Base-by-base conservation (phyloP, 2,888 invertebrate species). In the Aradus depressus region DNA sequence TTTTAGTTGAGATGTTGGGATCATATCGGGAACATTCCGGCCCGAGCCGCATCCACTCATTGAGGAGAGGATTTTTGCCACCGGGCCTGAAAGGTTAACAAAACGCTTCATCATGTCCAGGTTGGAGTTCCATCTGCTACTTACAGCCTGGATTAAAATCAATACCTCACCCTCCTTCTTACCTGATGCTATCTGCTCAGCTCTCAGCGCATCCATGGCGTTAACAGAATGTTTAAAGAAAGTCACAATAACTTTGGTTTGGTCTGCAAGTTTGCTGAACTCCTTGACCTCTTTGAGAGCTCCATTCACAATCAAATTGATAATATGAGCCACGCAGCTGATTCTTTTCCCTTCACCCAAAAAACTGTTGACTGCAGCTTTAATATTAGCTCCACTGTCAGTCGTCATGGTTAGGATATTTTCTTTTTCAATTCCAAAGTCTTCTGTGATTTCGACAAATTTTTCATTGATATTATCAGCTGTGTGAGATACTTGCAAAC, bases 151-250 rank as follows among this genome's bases (percentile, higher is more conserved):
- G 37, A 47, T 47, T 19, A 47, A 25, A 22, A 8, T 22, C 35
- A 47, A 37, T 5, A 47, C 47, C 14, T 47, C 37, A 47, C 47
- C 47, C 47, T 47, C 47, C 47, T 47, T 37, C 47, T 37, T 47
- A 23, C 47, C 47, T 23, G 23, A 35, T 21, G 35, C 35, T 16
- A 22, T 25, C 37, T 47, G 47, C 21, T 47, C 35, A 22, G 35
- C 37, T 47, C 47, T 47, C 18, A 47, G 37, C 16, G 22, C 22
- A 37, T 47, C 47, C 37, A 47, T 47, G 37, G 47, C 37, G 47
- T 37, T 47, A 21, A 47, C 47, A 23, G 47, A 47, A 8, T 47
- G 47, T 37, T 47, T 47, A 14, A 47, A 47, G 25, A 22, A 47
- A 2, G 35, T 47, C 35, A 47, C 47, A 47, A 47, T 47, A 14